phyloP scores from a whole-genome alignment of 2,797 vertebrate genomes.

The Bradypodion pumilum region DNA sequence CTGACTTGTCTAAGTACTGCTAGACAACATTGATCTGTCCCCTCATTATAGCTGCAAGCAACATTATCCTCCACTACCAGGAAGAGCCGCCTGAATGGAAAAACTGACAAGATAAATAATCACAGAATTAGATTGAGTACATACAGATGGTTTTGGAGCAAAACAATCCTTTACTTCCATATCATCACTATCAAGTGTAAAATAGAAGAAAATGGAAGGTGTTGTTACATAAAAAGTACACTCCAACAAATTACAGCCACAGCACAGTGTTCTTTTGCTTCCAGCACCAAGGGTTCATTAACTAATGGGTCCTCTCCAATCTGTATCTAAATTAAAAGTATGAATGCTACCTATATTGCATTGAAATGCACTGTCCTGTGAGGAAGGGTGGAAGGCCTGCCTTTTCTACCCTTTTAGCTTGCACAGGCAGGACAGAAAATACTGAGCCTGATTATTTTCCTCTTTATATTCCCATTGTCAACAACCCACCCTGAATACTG shows the following conservation, averaged over 20 bases:
- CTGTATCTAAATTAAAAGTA: neutral
- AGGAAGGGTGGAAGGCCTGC: no score
- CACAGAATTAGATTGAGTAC: slow-evolving; percentile 28
- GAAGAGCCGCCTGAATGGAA: slow-evolving; percentile 50
- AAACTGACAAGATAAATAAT: slow-evolving; percentile 50
- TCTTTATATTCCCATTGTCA: neutral
- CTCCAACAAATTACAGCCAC: slow-evolving; percentile 6
- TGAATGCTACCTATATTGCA: neutral
- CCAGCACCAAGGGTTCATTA: neutral
- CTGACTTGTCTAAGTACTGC: slow-evolving; percentile 47
- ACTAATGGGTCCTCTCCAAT: neutral
- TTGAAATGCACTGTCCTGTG: neutral
- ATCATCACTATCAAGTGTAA: slow-evolving; percentile 10
- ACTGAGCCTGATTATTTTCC: neutral
- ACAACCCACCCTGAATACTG: neutral
- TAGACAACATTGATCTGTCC: slow-evolving; percentile 57
- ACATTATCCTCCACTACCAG: slow-evolving; percentile 28
- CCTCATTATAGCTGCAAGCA: slow-evolving; percentile 43
- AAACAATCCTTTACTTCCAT: slow-evolving; percentile 17
- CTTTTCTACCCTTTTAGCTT: no score
- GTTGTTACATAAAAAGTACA: neutral
- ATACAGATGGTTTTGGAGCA: slow-evolving; percentile 42
- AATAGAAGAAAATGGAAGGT: slow-evolving; percentile 19
- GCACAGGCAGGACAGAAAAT: neutral
- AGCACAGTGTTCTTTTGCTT: neutral